phyloP scores from a whole-genome alignment of 2,797 vertebrate genomes.

The Acipenser transmontanus region DNA sequence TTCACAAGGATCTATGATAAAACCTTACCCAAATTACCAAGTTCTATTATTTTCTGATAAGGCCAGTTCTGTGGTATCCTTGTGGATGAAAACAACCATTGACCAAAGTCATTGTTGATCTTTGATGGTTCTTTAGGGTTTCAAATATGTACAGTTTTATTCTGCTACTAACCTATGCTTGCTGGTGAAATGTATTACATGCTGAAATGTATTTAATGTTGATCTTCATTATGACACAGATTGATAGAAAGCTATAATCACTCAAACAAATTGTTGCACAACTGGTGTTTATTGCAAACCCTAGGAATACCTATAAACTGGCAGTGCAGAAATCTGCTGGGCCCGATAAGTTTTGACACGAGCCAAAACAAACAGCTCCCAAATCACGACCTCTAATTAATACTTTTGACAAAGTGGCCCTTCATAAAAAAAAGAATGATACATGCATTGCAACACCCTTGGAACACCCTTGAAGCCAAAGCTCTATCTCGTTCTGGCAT shows the following conservation, averaged over 20 bases:
- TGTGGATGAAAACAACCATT: too few species aligned
- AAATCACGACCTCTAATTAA: constrained; percentile 70
- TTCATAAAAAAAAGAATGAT: constrained; percentile 43
- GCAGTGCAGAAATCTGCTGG: neutral
- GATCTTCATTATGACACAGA: neutral
- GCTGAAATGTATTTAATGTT: neutral
- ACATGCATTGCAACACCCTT: constrained; percentile 25
- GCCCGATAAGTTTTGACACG: constrained; percentile 20
- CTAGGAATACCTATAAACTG: neutral
- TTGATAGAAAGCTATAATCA: neutral
- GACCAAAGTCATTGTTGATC: too few species aligned
- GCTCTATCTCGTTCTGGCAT: constrained; percentile 14
- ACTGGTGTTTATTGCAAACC: neutral
- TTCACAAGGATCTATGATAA: too few species aligned
- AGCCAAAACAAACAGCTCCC: constrained; percentile 51
- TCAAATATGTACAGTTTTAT: too few species aligned
- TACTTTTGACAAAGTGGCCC: constrained; percentile 61
- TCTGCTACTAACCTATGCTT: too few species aligned
- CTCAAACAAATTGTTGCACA: neutral
- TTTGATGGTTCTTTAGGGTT: too few species aligned
- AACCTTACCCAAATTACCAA: too few species aligned
- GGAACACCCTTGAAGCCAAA: constrained; percentile 23
- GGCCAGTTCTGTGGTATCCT: too few species aligned
- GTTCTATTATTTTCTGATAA: too few species aligned
- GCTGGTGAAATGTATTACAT: too few species aligned